Evolutionary conservation across 2,113 vertebrate species (phyloP), one percentile per base, ranked within the genome.

Genomic region (Hippotragus niger): DNA sequence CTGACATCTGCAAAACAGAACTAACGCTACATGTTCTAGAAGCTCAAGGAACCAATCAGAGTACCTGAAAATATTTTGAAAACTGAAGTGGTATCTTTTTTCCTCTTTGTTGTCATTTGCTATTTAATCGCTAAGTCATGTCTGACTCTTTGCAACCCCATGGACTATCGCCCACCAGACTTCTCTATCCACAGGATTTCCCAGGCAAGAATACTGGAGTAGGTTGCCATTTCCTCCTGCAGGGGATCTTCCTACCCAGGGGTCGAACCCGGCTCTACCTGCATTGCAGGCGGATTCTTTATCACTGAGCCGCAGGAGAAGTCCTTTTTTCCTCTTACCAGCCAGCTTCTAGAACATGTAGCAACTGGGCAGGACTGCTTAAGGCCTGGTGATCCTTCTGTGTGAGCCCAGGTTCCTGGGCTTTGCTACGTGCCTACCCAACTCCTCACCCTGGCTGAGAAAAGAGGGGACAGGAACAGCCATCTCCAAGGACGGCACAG

Each of bases 401-500:
- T 13, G 19, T 15, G 43, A 90, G 78, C 71, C 76, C 84, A 36
- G 40, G 40, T 16, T n/a, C 50, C 50, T 0, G 4, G 43, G 31
- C 36, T 84, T 71, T 27, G n/a, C 14, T 2, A 25, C 15, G 4
- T 2, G 19, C 67, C 33, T 1, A 8, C 10, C 31, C 50, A 40
- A 1, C 3, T 93, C 45, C 64, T 36, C n/a, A 29, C n/a, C 29
- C 0, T 23, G 0, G 64, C 50, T 64, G n/a, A 47, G 33, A 21
- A 5, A 40, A 57, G 21, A n/a, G 43, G 4, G 11, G 52, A 8
- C 25, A 33, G n/a, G 23, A 31, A 45, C 43, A 31, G n/a, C n/a
- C 36, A 11, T 1, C 36, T 21, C 33, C 16, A 0, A 31, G 21
- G 27, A 27, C 0, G 1, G 12, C 55, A 1, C 45, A 14, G 86